Percentiles rank a stretch among this genome's conserved stretches.
These are phyloP conservation scores for Psilopsiagon aymara DNA, from an alignment of 2,113 vertebrate species.

Conservation along the genomic window DNA sequence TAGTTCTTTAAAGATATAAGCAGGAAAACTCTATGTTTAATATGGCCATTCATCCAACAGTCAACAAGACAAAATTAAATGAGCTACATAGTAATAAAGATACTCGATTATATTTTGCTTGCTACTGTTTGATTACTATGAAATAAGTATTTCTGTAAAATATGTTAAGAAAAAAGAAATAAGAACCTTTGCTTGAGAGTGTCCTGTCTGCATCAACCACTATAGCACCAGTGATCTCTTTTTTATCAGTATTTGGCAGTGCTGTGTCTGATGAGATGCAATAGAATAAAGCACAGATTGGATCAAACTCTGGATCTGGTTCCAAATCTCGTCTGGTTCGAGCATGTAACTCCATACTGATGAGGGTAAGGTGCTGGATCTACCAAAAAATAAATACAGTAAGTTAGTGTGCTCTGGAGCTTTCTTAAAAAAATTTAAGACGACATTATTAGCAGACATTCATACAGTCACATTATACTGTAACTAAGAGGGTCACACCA, in stretches of 20 bases:
- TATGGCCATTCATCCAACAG: constrained; percentile 42
- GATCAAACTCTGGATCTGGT: constrained; percentile 97
- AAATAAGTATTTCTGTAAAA: constrained; percentile 40
- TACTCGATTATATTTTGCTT: constrained; percentile 51
- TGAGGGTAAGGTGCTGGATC: constrained; percentile 93
- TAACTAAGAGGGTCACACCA: not conserved
- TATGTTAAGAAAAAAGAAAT: constrained; percentile 54
- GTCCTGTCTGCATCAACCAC: constrained; percentile 85
- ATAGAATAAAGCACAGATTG: constrained; percentile 98
- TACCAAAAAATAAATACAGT: constrained; percentile 63
- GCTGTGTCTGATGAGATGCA: constrained; percentile 88
- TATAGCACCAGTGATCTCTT: constrained; percentile 86
- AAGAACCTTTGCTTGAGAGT: constrained; percentile 79
- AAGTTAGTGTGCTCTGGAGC: not conserved
- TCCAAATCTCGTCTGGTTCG: constrained; percentile 93
- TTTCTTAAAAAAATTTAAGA: not conserved
- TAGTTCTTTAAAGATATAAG: constrained; percentile 68
- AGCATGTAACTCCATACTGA: constrained; percentile 95
- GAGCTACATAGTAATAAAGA: constrained; percentile 37
- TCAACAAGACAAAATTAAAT: constrained; percentile 65
- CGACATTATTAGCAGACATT: not conserved
- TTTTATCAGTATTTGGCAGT: constrained; percentile 78
- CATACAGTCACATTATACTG: not conserved
- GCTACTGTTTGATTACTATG: constrained; percentile 51
- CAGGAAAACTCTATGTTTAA: constrained; percentile 59